These are phyloP conservation scores for Galbula dea DNA, from an alignment of 2,113 vertebrate genomes.

Conservation along the genomic window DNA sequence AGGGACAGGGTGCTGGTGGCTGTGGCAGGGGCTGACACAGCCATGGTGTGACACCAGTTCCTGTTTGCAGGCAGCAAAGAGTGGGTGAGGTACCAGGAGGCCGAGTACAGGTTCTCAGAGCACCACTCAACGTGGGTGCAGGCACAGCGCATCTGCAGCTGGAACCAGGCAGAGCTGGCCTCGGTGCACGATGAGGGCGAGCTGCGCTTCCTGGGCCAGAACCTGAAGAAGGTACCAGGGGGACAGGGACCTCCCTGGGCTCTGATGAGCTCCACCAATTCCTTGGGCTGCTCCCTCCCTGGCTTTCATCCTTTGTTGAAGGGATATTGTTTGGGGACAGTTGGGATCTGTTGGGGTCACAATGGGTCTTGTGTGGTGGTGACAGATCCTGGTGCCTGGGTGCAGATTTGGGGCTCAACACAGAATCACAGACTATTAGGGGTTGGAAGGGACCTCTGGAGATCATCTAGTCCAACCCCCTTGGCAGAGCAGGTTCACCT, in stretches of 20 bases:
- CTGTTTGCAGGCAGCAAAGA: slow-evolving; percentile 76
- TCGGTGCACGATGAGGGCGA: slow-evolving; percentile 86
- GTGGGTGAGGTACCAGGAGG: slow-evolving; percentile 89
- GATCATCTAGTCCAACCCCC: too few species aligned
- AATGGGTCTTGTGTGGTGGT: background rate
- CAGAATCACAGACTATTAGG: too few species aligned
- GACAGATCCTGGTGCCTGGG: background rate
- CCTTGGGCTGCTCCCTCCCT: background rate
- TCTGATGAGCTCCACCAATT: rapidly evolving
- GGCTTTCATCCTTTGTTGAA: background rate
- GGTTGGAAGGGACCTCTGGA: too few species aligned
- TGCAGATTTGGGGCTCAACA: background rate
- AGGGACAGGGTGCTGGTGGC: background rate
- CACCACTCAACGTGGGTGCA: slow-evolving; percentile 92
- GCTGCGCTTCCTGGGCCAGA: slow-evolving; percentile 85
- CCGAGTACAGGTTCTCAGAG: slow-evolving; percentile 92
- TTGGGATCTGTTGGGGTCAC: background rate
- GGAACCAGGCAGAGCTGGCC: slow-evolving; percentile 84
- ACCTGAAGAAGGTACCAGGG: slow-evolving; percentile 83
- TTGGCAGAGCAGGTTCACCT: too few species aligned
- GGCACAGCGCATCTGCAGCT: slow-evolving; percentile 91
- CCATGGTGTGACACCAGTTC: rapidly evolving
- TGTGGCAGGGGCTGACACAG: background rate
- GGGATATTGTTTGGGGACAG: rapidly evolving
- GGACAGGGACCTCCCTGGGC: rapidly evolving